These are phyloP conservation scores for Sebastes kiyomatsui DNA, from an alignment of 2,797 vertebrate species.

Conservation along the genomic window DNA sequence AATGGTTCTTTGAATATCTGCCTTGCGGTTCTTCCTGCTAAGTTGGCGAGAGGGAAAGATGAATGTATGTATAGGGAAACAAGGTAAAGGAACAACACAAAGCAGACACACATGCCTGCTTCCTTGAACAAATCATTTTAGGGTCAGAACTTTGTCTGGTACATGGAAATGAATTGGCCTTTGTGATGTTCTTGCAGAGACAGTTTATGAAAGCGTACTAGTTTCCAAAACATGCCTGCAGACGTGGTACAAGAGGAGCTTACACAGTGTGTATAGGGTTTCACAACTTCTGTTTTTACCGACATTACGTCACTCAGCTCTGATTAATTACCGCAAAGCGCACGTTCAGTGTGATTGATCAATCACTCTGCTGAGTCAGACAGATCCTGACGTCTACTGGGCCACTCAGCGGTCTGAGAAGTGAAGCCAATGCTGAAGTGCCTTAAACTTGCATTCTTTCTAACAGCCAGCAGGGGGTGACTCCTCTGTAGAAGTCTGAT, in stretches of 20 bases:
- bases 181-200: not conserved
- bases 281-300: not conserved
- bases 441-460: no score
- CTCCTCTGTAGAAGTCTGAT: no score
- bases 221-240: not conserved
- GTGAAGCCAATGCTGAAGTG: no score
- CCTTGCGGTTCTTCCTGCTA: conserved; percentile 43
- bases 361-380: not conserved
- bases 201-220: not conserved
- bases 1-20: conserved; percentile 48
- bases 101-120: not conserved
- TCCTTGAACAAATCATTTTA: not conserved
- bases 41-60: conserved; percentile 39
- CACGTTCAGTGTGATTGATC: not conserved
- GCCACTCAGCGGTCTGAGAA: no score
- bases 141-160: not conserved
- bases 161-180: not conserved
- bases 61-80: conserved; percentile 2
- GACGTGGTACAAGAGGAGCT: not conserved
- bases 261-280: not conserved
- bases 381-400: not conserved
- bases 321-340: not conserved
- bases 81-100: not conserved
- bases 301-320: not conserved
- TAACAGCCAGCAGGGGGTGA: no score